Conservation (phyloP, 2,888 invertebrate genomes). For the Brenthis hecate region DNA sequence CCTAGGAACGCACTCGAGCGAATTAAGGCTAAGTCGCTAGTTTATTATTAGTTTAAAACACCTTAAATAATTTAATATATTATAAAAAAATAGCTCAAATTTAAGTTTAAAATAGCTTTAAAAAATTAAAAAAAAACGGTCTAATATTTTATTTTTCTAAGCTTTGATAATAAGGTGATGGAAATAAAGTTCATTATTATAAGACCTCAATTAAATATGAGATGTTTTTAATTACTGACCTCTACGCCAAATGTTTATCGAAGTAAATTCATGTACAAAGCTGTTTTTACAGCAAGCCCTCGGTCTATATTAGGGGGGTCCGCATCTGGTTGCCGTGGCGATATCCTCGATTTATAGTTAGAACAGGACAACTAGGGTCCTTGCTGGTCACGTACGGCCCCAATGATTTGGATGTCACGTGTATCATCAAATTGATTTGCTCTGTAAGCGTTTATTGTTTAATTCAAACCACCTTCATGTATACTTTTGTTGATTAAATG, state of each 20-base stretch:
- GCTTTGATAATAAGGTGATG: too few species aligned
- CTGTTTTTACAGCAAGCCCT: slow-evolving; percentile 10
- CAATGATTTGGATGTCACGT: slow-evolving; percentile 76
- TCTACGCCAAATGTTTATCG: not conserved
- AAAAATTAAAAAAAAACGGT: too few species aligned
- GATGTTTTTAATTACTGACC: not conserved
- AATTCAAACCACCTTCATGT: slow-evolving; percentile 4
- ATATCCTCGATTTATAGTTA: slow-evolving; percentile 67
- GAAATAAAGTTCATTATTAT: too few species aligned
- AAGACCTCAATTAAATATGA: too few species aligned
- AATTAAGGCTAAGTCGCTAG: too few species aligned
- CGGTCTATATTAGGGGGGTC: slow-evolving; percentile 40
- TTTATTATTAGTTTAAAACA: too few species aligned
- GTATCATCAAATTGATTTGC: slow-evolving; percentile 39
- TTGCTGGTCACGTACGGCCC: slow-evolving; percentile 68
- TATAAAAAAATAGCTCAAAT: too few species aligned
- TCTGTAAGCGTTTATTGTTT: slow-evolving; percentile 21
- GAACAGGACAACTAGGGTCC: slow-evolving; percentile 61
- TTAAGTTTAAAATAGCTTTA: too few species aligned
- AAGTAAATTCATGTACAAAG: not conserved
- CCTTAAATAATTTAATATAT: too few species aligned
- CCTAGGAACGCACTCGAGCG: too few species aligned
- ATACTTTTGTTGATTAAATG: not conserved
- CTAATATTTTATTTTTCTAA: too few species aligned
- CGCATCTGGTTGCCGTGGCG: slow-evolving; percentile 48